Evolutionary conservation across 2,797 vertebrate species (phyloP).

Genomic region (Oreochromis grahami): DNA sequence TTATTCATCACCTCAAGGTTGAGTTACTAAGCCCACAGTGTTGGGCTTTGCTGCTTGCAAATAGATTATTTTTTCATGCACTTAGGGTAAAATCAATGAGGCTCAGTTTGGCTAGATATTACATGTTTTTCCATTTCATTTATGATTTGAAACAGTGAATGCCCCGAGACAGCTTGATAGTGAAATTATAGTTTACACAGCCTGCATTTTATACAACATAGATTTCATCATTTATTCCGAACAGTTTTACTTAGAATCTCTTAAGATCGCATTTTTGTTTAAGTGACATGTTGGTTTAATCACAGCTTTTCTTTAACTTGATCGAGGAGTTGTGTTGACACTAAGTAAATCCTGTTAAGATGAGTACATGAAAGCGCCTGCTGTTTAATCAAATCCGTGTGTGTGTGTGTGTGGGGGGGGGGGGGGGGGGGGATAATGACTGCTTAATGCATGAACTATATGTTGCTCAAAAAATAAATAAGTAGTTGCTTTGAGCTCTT

Average conservation of each 20-base stretch:
- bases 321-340: background rate
- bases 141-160: constrained; percentile 70
- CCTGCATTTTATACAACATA: constrained; percentile 20
- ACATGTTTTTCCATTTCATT: constrained; percentile 71
- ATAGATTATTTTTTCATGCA: constrained; percentile 57
- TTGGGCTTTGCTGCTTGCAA: constrained; percentile 46
- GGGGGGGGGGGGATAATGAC: no score
- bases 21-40: constrained; percentile 47
- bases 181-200: constrained; percentile 23
- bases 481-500: background rate
- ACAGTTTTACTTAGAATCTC: background rate
- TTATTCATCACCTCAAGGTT: constrained; percentile 68
- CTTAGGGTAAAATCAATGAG: constrained; percentile 68
- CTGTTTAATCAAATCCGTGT: constrained; percentile 1
- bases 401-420: no score
- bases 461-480: background rate
- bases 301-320: background rate
- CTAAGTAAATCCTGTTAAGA: constrained; percentile 5
- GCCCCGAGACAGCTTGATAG: constrained; percentile 33
- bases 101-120: constrained; percentile 66
- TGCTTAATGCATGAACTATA: background rate
- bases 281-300: constrained; percentile 8
- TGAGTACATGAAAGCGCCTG: background rate
- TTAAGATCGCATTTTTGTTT: background rate
- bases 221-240: constrained; percentile 23